Base-by-base conservation (phyloP, 2,888 invertebrate genomes). In the Melitaea athalia region DNA sequence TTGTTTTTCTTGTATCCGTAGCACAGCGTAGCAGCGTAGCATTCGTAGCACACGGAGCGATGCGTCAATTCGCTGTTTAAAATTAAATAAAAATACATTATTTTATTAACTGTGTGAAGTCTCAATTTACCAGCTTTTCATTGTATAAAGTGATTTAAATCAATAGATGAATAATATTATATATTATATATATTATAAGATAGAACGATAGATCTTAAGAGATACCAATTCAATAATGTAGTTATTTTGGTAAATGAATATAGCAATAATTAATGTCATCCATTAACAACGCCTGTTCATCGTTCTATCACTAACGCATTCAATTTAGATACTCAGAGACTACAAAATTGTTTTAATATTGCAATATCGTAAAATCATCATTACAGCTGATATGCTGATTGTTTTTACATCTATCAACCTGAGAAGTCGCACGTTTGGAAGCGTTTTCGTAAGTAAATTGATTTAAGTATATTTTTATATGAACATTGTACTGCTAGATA, bases 201-300 rank as follows among this genome's bases (percentile, higher is more conserved):
- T 33, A 33, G 33, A 6, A 3, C 5, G 38, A 38, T 2, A 38
- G 38, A 38, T 38, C 38, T 38, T 38, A 7, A 38, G 38, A 38
- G 38, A 38, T 38, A 38, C 38, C 38, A 38, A 38, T 50, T 64
- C 53, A 60, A 64, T 69, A 70, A 79, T 84, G 86, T 84, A 83
- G 85, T 88, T 86, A 87, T 85, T 85, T 78, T 42, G 55, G 82
- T 86, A 87, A 88, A 88, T 84, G 86, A 89, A 87, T 86, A 83
- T 82, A 79, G 85, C 84, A 86, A 88, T 91, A 91, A 91, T 91
- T 88, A 91, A 89, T 88, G 88, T 85, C 87, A 86, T 89, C 91
- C 89, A 91, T 91, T 91, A 91, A 87, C 87, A 85, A 85, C 89
- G 86, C 89, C 87, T 85, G 87, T 86, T 79, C 80, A 80, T 81